phyloP scores from a whole-genome alignment of 2,888 invertebrate species.

The Acrocera orbiculus region DNA sequence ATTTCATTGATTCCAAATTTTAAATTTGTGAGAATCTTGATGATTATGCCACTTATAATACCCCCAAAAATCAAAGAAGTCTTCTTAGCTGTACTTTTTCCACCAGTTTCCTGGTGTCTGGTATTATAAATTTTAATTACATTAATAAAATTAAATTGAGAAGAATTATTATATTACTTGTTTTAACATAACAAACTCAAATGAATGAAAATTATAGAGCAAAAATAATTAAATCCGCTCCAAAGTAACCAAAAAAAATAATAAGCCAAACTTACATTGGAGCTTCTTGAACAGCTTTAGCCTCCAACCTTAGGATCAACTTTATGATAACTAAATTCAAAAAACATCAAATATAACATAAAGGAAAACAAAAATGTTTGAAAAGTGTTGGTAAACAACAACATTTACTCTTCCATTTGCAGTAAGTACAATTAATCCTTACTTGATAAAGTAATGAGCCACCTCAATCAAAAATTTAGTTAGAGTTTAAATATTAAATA shows the following conservation, averaged over 20 bases:
- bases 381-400: not conserved
- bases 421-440: too few species aligned
- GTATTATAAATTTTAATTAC: not conserved
- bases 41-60: slow-evolving; percentile 65
- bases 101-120: slow-evolving; percentile 51
- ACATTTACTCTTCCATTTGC: too few species aligned
- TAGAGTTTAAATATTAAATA: too few species aligned
- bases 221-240: not conserved
- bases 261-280: slow-evolving; percentile 58
- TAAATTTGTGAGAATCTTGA: slow-evolving; percentile 87
- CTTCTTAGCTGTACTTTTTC: slow-evolving; percentile 79
- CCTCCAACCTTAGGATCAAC: slow-evolving; percentile 71
- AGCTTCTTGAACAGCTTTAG: slow-evolving; percentile 64
- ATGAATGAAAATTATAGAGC: not conserved
- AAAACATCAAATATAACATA: slow-evolving; percentile 18
- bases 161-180: slow-evolving; percentile 3
- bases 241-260: not conserved
- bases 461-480: too few species aligned
- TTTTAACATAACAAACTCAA: not conserved
- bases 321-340: slow-evolving; percentile 60
- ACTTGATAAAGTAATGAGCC: too few species aligned
- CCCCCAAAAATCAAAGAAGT: slow-evolving; percentile 84
- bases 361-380: slow-evolving; percentile 4
- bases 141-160: not conserved
- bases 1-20: slow-evolving; percentile 95